phyloP scores from a whole-genome alignment of 1,140 invertebrate genomes.

The Gyrodactylus bullatarudis region DNA sequence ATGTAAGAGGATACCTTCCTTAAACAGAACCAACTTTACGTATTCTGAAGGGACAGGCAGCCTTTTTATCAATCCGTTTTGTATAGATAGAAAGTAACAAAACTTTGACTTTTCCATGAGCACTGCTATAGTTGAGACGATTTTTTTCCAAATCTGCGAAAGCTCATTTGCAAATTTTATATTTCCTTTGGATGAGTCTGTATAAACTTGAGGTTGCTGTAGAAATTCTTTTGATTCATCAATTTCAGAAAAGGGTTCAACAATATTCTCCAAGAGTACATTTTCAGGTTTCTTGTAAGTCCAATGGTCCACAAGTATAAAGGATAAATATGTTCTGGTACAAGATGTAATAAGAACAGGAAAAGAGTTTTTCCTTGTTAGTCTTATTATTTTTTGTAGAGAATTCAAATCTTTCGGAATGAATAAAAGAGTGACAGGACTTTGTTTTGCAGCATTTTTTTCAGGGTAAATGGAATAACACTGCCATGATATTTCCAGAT shows the following conservation, averaged over 20 bases:
- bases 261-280: not conserved
- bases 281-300: not conserved
- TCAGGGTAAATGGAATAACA: not conserved
- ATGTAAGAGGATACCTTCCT: too few species aligned
- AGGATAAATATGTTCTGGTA: not conserved
- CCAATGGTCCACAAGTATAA: not conserved
- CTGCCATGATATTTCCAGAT: not conserved
- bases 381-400: not conserved
- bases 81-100: not conserved
- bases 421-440: not conserved
- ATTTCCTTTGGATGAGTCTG: not conserved
- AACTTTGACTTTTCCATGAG: not conserved
- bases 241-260: not conserved
- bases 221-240: not conserved
- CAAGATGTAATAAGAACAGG: not conserved
- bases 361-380: too few species aligned
- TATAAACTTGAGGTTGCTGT: too few species aligned
- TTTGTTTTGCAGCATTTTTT: not conserved
- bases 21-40: too few species aligned
- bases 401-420: not conserved
- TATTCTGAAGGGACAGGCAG: too few species aligned
- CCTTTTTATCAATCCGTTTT: not conserved
- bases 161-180: not conserved
- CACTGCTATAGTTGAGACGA: not conserved
- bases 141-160: not conserved